Evolutionary conservation across 2,888 invertebrate genomes (phyloP), one percentile per base, ranked within the genome.

Genomic region (Lydus trimaculatus): DNA sequence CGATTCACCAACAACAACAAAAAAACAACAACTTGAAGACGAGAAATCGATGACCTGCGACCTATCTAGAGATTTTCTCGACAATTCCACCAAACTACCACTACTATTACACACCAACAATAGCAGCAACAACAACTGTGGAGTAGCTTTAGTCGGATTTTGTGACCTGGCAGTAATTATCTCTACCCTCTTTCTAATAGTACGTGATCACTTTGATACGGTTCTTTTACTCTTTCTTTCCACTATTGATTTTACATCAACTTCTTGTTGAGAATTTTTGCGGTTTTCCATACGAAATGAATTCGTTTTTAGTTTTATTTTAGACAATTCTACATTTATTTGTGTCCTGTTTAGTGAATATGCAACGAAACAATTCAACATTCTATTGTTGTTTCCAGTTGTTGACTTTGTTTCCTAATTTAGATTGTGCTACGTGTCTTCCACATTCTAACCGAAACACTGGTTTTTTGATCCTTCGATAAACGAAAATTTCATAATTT

Each of bases 331-430:
- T 52, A 11, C 23, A 4, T 23, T 25, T 3, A 13, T 52, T 25
- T 52, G 8, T 23, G 20, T 25, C 13, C 15, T 25, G 25, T 23
- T 52, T 13, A 1, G 23, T 0, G 52, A 25, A 25, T 23, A 23
- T 52, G 8, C 23, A 11, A 23, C 52, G 3, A 52, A 52, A 52
- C 23, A 25, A 11, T 52, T 52, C 52, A 23, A 13, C 23, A 52
- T 52, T 52, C 52, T 25, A 23, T 8, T 52, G 25, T 52, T 52
- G 52, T 52, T 52, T 52, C 52, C 52, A 52, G 52, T 52, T 25
- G 52, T 52, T 52, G 52, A 52, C 25, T 52, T 52, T 4, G 25
- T 23, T 52, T 52, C 52, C 23, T 52, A 13, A 52, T 52, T 25
- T 52, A 25, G 52, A 52, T 5, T 52, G 23, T 23, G 20, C 52